A percentile compares a stretch with the other conserved stretches of the same genome.
Evolutionary conservation across 2,113 vertebrate genomes (phyloP).

Genomic region (Holacanthus passer): DNA sequence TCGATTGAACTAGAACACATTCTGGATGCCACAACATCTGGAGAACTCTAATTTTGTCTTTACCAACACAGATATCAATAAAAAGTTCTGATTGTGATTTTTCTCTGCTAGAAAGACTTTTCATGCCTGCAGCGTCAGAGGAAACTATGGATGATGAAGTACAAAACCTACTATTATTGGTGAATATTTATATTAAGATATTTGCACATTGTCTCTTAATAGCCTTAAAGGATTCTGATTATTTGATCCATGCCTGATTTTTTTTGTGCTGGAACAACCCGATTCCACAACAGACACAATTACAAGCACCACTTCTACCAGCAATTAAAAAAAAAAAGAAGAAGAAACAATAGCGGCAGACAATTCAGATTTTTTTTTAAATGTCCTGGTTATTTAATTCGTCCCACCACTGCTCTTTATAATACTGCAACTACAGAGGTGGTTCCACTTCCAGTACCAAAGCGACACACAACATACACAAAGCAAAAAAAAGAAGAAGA

Average conservation of each 20-base stretch:
- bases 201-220: conserved; percentile 4
- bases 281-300: conserved; percentile 29
- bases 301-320: conserved; percentile 36
- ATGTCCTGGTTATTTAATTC: conserved; percentile 11
- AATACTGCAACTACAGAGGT: conserved; percentile 71
- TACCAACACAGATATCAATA: neutral
- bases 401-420: conserved; percentile 40
- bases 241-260: neutral
- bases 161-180: neutral
- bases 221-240: too few species aligned
- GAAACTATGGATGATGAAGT: neutral
- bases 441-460: conserved; percentile 52
- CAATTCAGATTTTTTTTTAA: neutral
- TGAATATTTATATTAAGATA: conserved; percentile 35
- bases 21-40: neutral
- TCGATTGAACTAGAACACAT: neutral
- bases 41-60: neutral
- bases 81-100: neutral
- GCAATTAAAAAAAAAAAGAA: neutral
- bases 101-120: neutral
- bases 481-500: conserved; percentile 4
- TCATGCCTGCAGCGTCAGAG: neutral
- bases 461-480: conserved; percentile 46
- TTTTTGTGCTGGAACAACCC: conserved; percentile 35
- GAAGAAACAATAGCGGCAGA: neutral